These are phyloP conservation scores for Polyodon spathula DNA, from an alignment of 2,113 vertebrate species.

Conservation along the genomic window DNA sequence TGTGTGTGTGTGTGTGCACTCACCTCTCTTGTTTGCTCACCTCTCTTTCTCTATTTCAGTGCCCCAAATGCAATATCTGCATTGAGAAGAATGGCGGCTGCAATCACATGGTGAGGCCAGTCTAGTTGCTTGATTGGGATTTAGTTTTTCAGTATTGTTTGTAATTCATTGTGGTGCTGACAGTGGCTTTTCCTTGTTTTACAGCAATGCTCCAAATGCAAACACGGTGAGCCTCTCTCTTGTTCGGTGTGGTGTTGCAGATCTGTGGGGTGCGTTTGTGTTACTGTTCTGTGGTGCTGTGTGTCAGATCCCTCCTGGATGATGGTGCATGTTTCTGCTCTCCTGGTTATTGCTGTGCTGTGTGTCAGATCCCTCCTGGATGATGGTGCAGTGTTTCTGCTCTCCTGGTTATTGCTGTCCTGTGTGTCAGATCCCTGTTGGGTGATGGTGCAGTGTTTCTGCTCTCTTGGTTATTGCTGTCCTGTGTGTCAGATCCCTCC, in stretches of 20 bases:
- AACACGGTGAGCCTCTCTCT: slow-evolving; percentile 71
- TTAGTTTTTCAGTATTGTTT: no score
- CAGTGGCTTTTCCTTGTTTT: slow-evolving; percentile 52
- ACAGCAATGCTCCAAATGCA: slow-evolving; percentile 99
- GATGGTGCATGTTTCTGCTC: no score
- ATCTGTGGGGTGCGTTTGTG: not conserved
- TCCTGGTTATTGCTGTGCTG: not conserved
- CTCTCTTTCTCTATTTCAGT: slow-evolving; percentile 51
- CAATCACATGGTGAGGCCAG: slow-evolving; percentile 94
- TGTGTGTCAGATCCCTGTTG: slow-evolving; percentile 65
- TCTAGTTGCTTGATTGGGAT: not conserved
- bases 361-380: not conserved
- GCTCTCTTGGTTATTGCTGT: no score
- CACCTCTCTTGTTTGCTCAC: no score
- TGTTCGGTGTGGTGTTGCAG: not conserved
- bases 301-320: no score
- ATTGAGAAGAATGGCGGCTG: slow-evolving; percentile 99
- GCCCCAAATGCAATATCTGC: slow-evolving; percentile 99
- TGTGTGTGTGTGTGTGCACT: no score
- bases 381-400: no score
- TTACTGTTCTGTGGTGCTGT: not conserved
- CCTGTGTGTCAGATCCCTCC: slow-evolving; percentile 63
- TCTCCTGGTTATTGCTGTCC: no score
- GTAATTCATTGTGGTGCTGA: no score
- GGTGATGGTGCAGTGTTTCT: no score